Percentiles rank a stretch among this genome's conserved stretches.
Conservation (phyloP, 53 echinoderm and acorn worm species). For the Stichopus horrens region DNA sequence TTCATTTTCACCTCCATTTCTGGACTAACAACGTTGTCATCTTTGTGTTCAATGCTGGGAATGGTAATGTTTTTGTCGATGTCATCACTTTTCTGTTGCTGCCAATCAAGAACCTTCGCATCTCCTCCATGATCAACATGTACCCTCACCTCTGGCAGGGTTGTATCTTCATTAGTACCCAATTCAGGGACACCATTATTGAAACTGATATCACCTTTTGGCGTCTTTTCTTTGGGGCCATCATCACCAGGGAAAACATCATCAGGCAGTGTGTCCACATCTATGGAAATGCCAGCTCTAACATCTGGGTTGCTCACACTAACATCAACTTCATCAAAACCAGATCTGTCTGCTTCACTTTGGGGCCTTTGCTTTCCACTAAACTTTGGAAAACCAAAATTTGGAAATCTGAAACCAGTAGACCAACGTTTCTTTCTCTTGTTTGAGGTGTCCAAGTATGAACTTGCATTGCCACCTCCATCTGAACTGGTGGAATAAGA, state of each 20-base stretch:
- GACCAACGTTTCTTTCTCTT: conserved; percentile 39
- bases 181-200: not conserved
- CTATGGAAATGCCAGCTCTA: not conserved
- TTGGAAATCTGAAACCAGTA: conserved; percentile 25
- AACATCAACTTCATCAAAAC: conserved; percentile 32
- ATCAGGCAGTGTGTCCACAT: not conserved
- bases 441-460: not conserved
- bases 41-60: not conserved
- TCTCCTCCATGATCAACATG: conserved; percentile 1
- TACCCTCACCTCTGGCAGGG: not conserved
- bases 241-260: not conserved
- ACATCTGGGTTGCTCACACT: not conserved
- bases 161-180: not conserved
- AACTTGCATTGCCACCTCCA: not conserved
- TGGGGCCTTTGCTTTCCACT: conserved; percentile 23
- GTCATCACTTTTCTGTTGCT: not conserved
- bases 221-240: not conserved
- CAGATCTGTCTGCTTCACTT: not conserved
- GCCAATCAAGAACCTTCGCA: not conserved
- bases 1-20: not conserved
- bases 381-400: conserved; percentile 32
- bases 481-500: not conserved
- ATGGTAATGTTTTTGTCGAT: not conserved
- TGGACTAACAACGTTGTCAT: not conserved
- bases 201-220: not conserved